These are phyloP conservation scores for Chrysaora quinquecirrha DNA, from an alignment of 30 jellyfish, hydroid and myxozoan species.

Conservation along the genomic window DNA sequence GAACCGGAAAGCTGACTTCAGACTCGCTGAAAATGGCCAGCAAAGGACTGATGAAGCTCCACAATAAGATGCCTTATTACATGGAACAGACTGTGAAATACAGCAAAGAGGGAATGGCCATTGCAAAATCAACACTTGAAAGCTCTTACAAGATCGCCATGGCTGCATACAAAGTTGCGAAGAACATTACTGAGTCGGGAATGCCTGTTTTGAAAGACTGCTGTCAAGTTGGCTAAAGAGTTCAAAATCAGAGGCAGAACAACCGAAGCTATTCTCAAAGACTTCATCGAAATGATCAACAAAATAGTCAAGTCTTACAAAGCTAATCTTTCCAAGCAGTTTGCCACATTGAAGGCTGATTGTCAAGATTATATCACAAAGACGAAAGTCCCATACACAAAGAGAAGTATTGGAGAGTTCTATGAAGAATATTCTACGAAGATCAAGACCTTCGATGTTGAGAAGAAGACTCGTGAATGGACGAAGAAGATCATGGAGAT, in stretches of 20 bases:
- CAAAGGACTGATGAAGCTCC: constrained; percentile 39
- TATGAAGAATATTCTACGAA: constrained; percentile 23
- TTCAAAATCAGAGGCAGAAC: constrained; percentile 93
- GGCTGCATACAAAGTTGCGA: constrained; percentile 49
- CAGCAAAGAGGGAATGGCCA: constrained; percentile 18
- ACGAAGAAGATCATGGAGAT: constrained; percentile 48
- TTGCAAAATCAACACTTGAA: constrained; percentile 9
- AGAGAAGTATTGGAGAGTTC: constrained; percentile 63
- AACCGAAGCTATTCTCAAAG: constrained; percentile 65
- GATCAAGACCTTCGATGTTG: constrained; percentile 40
- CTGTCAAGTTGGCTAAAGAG: constrained; percentile 83
- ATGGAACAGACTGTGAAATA: constrained; percentile 21
- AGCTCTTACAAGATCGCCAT: constrained; percentile 26
- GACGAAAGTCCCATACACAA: constrained; percentile 77
- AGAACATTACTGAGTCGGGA: constrained; percentile 78
- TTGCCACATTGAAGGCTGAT: constrained; percentile 26
- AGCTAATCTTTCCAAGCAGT: constrained; percentile 25
- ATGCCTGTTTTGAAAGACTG: constrained; percentile 84
- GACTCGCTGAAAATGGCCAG: constrained; percentile 50
- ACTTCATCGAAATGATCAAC: constrained; percentile 14
- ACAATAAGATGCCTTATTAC: constrained; percentile 37
- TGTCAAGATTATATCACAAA: constrained; percentile 28
- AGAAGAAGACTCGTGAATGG: constrained; percentile 48
- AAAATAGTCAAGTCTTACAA: constrained; percentile 38
- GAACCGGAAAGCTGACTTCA: constrained; percentile 21